Evolutionary conservation across 2,113 vertebrate genomes (phyloP).

Genomic region (Phyllopteryx taeniolatus): DNA sequence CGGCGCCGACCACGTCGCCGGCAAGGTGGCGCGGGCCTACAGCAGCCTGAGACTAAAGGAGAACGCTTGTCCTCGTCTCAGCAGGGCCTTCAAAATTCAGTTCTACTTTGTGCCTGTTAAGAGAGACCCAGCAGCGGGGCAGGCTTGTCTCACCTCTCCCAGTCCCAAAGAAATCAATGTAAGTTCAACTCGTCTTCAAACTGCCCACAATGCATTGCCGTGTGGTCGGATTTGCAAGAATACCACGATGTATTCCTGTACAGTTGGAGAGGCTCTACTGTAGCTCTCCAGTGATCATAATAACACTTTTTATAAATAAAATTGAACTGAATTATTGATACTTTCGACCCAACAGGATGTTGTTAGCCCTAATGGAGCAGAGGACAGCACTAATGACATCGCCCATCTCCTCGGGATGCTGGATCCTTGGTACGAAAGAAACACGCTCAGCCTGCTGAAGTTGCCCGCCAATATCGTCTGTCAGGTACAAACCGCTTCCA

Average conservation of each 20-base stretch:
- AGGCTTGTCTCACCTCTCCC: slow-evolving; percentile 27
- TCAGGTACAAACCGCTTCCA: slow-evolving; percentile 73
- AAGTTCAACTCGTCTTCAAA: slow-evolving; percentile 19
- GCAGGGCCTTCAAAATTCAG: slow-evolving; percentile 85
- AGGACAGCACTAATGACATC: slow-evolving; percentile 89
- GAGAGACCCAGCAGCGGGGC: slow-evolving; percentile 63
- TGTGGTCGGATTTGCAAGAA: background rate
- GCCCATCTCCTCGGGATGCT: slow-evolving; percentile 91
- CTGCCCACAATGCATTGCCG: background rate
- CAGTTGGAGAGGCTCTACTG: too few relatives aligned
- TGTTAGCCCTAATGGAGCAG: slow-evolving; percentile 25
- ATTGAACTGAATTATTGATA: background rate
- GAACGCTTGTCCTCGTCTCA: slow-evolving; percentile 80
- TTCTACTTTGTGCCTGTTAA: slow-evolving; percentile 90
- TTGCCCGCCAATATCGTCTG: slow-evolving; percentile 85
- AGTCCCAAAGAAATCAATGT: slow-evolving; percentile 51
- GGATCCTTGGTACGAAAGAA: slow-evolving; percentile 96
- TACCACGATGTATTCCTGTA: too few relatives aligned
- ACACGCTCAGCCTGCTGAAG: slow-evolving; percentile 85
- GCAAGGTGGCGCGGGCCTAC: slow-evolving; percentile 91
- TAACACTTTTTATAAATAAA: too few relatives aligned
- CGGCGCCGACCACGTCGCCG: slow-evolving; percentile 89
- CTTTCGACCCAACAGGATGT: slow-evolving; percentile 49
- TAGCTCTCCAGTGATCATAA: too few relatives aligned
- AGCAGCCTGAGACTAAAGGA: slow-evolving; percentile 83